Percentiles rank a stretch among this genome's conserved stretches.
These are phyloP conservation scores for Emys orbicularis DNA, from an alignment of 2,797 vertebrate species.

Conservation along the genomic window DNA sequence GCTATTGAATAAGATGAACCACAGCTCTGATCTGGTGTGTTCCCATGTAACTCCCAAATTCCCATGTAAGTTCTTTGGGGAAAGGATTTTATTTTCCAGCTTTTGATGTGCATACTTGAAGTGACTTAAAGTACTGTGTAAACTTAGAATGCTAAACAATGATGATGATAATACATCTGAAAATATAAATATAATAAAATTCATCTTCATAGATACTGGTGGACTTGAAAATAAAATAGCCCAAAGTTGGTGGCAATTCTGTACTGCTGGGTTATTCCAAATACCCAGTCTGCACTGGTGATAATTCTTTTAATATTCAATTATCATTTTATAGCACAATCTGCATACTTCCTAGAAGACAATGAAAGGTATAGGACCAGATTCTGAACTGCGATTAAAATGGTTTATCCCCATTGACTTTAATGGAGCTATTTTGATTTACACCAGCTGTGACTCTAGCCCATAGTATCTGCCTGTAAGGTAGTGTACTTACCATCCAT, in stretches of 20 bases:
- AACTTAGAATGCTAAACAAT: constrained; percentile 10
- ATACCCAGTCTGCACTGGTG: constrained; percentile 40
- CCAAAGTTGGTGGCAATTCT: background rate
- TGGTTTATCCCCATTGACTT: constrained; percentile 55
- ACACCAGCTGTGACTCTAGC: constrained; percentile 25
- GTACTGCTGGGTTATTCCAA: constrained; percentile 22
- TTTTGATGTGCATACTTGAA: background rate
- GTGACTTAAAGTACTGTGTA: background rate
- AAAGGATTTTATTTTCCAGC: background rate
- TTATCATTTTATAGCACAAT: constrained; percentile 53
- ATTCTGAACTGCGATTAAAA: constrained; percentile 17
- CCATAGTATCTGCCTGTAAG: background rate
- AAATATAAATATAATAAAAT: constrained; percentile 9
- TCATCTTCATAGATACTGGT: constrained; percentile 28
- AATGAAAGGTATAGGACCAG: constrained; percentile 69
- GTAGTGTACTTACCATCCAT: no score
- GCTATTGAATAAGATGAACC: accelerated
- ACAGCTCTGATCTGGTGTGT: background rate
- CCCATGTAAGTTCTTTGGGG: background rate
- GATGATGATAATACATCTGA: background rate
- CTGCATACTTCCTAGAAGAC: background rate
- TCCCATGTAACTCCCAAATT: background rate
- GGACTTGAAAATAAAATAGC: constrained; percentile 33
- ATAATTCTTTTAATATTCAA: constrained; percentile 60
- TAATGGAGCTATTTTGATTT: constrained; percentile 48